phyloP scores from a whole-genome alignment of 2,888 invertebrate species.

The Drosophila antonietae region DNA sequence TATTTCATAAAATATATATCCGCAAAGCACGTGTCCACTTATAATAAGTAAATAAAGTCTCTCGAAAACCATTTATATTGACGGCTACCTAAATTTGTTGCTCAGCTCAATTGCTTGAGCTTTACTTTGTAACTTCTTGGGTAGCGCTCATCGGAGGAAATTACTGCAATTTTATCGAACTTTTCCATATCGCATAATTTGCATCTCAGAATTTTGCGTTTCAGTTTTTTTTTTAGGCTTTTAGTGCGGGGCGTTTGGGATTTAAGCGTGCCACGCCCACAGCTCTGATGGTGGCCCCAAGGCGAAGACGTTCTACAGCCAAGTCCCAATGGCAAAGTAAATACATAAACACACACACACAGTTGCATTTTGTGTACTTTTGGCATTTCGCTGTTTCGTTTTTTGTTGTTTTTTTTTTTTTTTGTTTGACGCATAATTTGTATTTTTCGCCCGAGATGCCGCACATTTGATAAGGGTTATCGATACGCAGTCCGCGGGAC shows the following conservation, averaged over 20 bases:
- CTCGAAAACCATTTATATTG: conserved; percentile 28
- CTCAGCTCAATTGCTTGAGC: conserved; percentile 44
- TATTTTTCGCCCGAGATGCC: conserved; percentile 67
- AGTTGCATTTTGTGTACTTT: conserved; percentile 23
- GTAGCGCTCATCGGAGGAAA: conserved; percentile 36
- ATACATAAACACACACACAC: conserved; percentile 15
- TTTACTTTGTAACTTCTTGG: conserved; percentile 17
- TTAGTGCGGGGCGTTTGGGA: conserved; percentile 44
- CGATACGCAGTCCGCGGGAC: conserved; percentile 46
- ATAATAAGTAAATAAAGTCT: conserved; percentile 30
- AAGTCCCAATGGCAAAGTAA: conserved; percentile 28
- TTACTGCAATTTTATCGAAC: conserved; percentile 66
- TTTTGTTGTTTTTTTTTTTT: conserved; percentile 32
- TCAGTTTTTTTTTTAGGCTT: conserved; percentile 18
- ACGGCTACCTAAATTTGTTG: conserved; percentile 45
- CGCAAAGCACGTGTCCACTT: conserved; percentile 17
- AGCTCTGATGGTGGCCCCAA: conserved; percentile 44
- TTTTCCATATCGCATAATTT: conserved; percentile 68
- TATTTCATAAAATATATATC: background rate
- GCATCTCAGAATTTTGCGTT: conserved; percentile 50
- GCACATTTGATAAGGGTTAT: conserved; percentile 71
- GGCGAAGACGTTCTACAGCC: conserved; percentile 16
- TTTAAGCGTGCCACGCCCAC: conserved; percentile 63
- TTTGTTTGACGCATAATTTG: conserved; percentile 67
- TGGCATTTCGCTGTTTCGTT: conserved; percentile 34